Evolutionary conservation across 1,140 invertebrate species (phyloP).

Genomic region (Zeugodacus cucurbitae): DNA sequence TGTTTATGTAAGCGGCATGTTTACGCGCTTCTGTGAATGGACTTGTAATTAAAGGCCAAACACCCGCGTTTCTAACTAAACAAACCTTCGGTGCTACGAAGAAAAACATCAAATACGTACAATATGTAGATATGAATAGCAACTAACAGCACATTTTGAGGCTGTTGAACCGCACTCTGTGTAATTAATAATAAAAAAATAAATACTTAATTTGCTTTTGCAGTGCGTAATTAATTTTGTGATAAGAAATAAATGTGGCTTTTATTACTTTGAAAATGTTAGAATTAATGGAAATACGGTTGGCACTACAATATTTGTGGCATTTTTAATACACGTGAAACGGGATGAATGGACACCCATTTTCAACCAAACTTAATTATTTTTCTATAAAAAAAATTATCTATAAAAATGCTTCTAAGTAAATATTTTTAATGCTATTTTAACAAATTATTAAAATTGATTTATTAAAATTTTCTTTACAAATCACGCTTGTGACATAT

Average conservation of each 20-base stretch:
- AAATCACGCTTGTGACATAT: too few species aligned
- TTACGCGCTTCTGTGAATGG: background rate
- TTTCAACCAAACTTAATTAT: too few species aligned
- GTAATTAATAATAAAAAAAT: background rate
- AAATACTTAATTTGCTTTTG: background rate
- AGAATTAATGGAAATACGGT: background rate
- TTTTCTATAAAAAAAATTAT: too few species aligned
- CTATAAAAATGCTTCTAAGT: too few species aligned
- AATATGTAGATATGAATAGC: background rate
- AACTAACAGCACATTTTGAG: background rate
- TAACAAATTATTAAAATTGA: too few species aligned
- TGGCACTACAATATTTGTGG: too few species aligned
- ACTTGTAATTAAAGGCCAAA: background rate
- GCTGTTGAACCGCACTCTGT: background rate
- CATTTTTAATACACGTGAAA: too few species aligned
- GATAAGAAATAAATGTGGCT: background rate
- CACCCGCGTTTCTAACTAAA: background rate
- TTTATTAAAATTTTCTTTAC: too few species aligned
- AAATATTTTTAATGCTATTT: too few species aligned
- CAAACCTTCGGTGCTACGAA: background rate
- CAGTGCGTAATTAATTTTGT: background rate
- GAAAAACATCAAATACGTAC: background rate
- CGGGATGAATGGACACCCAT: too few species aligned
- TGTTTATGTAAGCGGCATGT: background rate
- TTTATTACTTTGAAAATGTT: background rate